Base-by-base conservation (phyloP, 1,140 invertebrate genomes). In the Ostrea denselamellosa region DNA sequence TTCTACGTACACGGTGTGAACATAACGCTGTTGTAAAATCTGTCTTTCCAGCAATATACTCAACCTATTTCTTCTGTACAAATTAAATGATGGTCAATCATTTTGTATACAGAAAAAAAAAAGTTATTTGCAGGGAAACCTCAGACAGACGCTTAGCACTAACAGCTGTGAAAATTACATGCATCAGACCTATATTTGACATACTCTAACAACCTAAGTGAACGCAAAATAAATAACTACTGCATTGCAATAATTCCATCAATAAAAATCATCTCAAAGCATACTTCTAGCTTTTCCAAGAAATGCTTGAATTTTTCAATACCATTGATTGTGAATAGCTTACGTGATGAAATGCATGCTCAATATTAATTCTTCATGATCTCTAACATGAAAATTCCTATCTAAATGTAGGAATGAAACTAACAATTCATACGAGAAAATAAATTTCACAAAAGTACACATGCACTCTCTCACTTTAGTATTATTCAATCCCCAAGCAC, bases 311-410 rank as follows among this genome's bases (percentile, higher is more conserved):
- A 62, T 58, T 19, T 62, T 62, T 19, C 12, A 12, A 17, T 19
- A 62, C 17, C 56, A 19, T n/a, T 62, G n/a, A 62, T n/a, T 34
- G 22, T 22, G 9, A 77, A 77, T 14, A 28, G 28, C 28, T 10
- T 77, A 77, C 7, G 68, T 77, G 68, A 77, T 77, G 28, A 77
- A 77, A 77, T 5, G 22, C 28, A 77, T 77, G 68, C 28, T 28
- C 12, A 14, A 28, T 28, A 77, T 77, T 77, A 77, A 77, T 34
- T 28, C 68, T 77, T 77, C 68, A 77, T 77, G 68, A 77, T 77
- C 14, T 28, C 68, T 28, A 25, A 25, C 28, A 77, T 77, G 68
- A 9, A 34, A 34, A 77, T 77, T 34, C 25, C 68, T 28, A 77
- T 28, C 8, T 8, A 4, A 8, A 34, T 25, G 14, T 28, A 77